Evolutionary conservation across 2,888 invertebrate genomes (phyloP), one percentile per base, ranked within the genome.

Genomic region (Blera fallax): DNA sequence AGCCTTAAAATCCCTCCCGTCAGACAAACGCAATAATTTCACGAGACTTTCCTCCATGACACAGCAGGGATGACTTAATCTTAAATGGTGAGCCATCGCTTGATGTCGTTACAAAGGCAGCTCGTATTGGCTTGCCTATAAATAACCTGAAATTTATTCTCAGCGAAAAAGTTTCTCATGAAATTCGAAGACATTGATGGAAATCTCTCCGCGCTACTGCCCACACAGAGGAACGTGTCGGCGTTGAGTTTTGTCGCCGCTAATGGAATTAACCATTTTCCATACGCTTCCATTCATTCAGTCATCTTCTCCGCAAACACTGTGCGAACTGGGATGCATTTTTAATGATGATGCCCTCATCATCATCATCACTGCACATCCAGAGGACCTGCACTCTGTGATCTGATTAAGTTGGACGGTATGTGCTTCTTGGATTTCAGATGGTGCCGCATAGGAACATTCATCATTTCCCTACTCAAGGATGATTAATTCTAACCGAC

Each of bases 401-500:
- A 79, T 84, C 84, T 84, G 84, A 84, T 84, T 80, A 84, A 84
- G 45, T 43, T 72, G 60, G 32, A 45, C 67, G 64, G 14, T 52
- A 48, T 64, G 50, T 73, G 40, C 60, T 21, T 8, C 32, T 50
- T n/a, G 73, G 48, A 16, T 48, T 72, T 65, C 67, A 73, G 72
- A 27, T 45, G 40, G 29, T 67, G 27, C 27, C 7, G 11, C 4
- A 40, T 14, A 34, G 5, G 76, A 78, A 43, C 74, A 84, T 84
- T 79, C 79, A 79, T 84, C 79, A 84, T 84, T 84, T 79, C 69
- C 73, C 69, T 58, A 65, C 84, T 56, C 84, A 37, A 11, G 21
- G 34, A 76, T 84, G 84, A 84, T 84, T 84, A 84, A 84, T 84
- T 84, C 70, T 74, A 76, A 65, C 58, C 76, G 74, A 70, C 84